Evolutionary conservation across 2,888 invertebrate genomes (phyloP).

Genomic region (Congeria kusceri): DNA sequence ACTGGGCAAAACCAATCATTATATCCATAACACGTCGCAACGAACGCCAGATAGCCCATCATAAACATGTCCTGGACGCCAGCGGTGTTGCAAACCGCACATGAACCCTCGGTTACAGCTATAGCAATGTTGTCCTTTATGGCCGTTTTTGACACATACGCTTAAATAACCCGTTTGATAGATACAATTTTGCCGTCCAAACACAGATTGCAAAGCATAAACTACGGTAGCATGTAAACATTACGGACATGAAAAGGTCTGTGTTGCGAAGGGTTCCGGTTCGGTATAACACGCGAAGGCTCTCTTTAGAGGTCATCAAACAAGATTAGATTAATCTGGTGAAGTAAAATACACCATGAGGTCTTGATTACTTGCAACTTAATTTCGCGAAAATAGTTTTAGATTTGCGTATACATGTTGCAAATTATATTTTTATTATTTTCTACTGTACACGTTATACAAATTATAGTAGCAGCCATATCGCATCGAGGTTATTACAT

Average conservation of each 20-base stretch:
- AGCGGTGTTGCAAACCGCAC: neutral
- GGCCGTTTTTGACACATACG: constrained; percentile 2
- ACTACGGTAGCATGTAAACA: constrained; percentile 5
- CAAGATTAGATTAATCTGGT: too few species aligned
- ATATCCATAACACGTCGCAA: neutral
- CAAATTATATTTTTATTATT: too few species aligned
- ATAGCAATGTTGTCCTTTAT: neutral
- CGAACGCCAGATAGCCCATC: neutral
- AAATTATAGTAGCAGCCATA: too few species aligned
- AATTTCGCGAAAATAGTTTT: too few species aligned
- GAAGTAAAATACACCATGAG: too few species aligned
- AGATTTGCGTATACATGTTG: too few species aligned
- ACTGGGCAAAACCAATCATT: neutral
- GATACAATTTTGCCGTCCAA: neutral
- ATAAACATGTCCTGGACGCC: neutral
- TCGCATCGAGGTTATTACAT: too few species aligned
- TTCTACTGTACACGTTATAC: too few species aligned
- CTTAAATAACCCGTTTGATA: neutral
- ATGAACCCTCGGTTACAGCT: neutral
- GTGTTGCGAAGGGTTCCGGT: too few species aligned
- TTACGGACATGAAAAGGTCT: neutral
- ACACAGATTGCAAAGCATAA: constrained; percentile 4
- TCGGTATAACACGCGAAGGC: too few species aligned
- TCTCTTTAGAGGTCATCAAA: too few species aligned
- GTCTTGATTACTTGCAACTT: too few species aligned